Evolutionary conservation across 1,140 invertebrate genomes (phyloP), one percentile per base, ranked within the genome.

Genomic region (Hirudo medicinalis): DNA sequence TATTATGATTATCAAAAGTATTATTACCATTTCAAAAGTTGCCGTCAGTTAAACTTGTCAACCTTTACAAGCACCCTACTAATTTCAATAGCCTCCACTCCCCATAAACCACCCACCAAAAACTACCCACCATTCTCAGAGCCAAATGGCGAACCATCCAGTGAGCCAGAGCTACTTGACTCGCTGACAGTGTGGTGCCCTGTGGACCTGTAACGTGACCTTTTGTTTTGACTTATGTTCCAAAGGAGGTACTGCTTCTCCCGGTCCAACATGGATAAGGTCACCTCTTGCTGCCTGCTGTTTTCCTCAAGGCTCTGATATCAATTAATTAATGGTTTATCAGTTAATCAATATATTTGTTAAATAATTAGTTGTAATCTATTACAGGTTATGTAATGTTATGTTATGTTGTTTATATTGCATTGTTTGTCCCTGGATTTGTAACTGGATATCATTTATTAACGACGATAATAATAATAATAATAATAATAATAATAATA

Each of bases 161-260:
- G 57, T 20, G 57, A 63, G 22, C 57, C 57, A 32, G 22, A 25
- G 57, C 57, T 63, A 20, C 57, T 63, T 1, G 57, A 63, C 57
- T 63, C 57, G 19, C 57, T 63, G 22, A 32, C 29, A 32, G 57
- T 63, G 57, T 63, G 57, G 29, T 63, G 29, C 22, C 29, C 29
- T 22, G 22, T 22, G 11, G 22, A 25, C 22, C 57, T 11, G 19
- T 63, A 63, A 6, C 57, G 22, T 32, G 29, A 25, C 57, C 22
- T 63, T 32, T 63, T 63, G 57, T 63, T 63, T 63, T 63, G 57
- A 22, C 57, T 63, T 4, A 22, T 8, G 57, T 63, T 63, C 22
- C 57, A 25, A 20, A 22, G 22, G 20, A 22, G 22, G 57, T 63
- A 25, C 57, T 25, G 57, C 13, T 49, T 49, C 43, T 49, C 43